Conservation (phyloP, 37 sponge, comb jelly and placozoan genomes). For the Cladorhizidae sp. region DNA sequence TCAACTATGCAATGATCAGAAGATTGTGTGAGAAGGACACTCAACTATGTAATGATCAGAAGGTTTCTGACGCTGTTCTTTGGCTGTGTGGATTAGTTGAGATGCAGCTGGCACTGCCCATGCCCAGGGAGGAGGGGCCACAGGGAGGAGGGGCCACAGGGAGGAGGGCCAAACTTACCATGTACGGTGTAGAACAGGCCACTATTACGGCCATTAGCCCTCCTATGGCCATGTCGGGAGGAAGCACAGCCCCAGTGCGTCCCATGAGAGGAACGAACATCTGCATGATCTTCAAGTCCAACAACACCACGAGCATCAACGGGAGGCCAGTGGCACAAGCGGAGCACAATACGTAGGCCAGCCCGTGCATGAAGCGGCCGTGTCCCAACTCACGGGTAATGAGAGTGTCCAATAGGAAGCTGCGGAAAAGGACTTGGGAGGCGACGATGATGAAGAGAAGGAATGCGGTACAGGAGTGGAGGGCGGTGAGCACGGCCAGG, state of each 20-base stretch:
- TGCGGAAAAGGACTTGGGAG: constrained; percentile 12
- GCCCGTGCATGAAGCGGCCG: not conserved
- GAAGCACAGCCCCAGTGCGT: constrained; percentile 27
- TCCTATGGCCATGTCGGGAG: constrained; percentile 53
- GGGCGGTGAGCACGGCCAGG: constrained; percentile 23
- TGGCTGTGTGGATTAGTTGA: too few species aligned
- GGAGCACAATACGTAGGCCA: constrained; percentile 1
- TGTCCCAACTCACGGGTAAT: not conserved
- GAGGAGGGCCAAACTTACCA: constrained; percentile 16
- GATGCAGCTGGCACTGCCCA: too few species aligned
- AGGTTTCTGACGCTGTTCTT: not conserved
- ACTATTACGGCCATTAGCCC: not conserved
- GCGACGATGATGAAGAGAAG: constrained; percentile 12
- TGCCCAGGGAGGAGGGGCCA: too few species aligned
- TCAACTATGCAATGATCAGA: too few species aligned
- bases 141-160: too few species aligned
- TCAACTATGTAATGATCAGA: too few species aligned
- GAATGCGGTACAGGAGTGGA: constrained; percentile 51
- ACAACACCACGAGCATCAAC: constrained; percentile 3
- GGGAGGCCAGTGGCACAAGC: constrained; percentile 17
- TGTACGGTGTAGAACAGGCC: not conserved
- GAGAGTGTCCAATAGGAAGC: constrained; percentile 16
- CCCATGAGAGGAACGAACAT: constrained; percentile 61
- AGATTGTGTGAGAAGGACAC: too few species aligned
- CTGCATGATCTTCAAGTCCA: constrained; percentile 7